Evolutionary conservation across 2,888 invertebrate genomes (phyloP), one percentile per base, ranked within the genome.

Genomic region (Nemurella pictetii): DNA sequence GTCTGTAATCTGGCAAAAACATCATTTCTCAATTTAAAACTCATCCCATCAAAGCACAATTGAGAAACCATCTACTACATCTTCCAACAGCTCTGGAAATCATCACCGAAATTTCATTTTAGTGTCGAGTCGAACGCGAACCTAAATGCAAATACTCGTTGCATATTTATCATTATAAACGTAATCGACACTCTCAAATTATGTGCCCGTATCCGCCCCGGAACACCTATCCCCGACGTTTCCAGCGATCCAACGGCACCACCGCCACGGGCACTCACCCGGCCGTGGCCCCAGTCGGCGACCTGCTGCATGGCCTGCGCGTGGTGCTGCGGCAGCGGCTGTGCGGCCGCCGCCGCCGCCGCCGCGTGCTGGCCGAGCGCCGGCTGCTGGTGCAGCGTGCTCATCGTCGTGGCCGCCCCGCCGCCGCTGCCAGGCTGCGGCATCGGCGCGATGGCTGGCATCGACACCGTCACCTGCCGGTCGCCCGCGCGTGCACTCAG

Each of bases 261-360:
- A 25, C 4, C 27, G 12, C 30, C 7, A 29, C 28, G 78, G 1
- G 30, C 80, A 85, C 84, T 86, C 83, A 89, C 89, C 87, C 95
- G 92, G n/a, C 94, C 93, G 87, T 95, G 94, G 84, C 94, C 93
- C 93, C 95, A 94, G 88, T 95, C 95, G 86, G 93, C 91, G 85
- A 89, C 87, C 91, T 93, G 88, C 84, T 88, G 88, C 87, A 88
- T 72, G 20, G 82, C 87, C 84, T 88, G 88, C 25, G 88, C 86
- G 81, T 88, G 88, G 72, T 88, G 92, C 90, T 73, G 86, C 83
- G 92, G 92, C 84, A 93, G 91, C 88, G 93, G 93, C 87, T 92
- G 95, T 82, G 91, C 94, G 88, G 92, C 94, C n/a, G 85, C 85
- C 0, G 87, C 85, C 12, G 86, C 85, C 85, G 86, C 84, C 12